phyloP scores from a whole-genome alignment of 2,113 vertebrate species.

The Paralichthys olivaceus region DNA sequence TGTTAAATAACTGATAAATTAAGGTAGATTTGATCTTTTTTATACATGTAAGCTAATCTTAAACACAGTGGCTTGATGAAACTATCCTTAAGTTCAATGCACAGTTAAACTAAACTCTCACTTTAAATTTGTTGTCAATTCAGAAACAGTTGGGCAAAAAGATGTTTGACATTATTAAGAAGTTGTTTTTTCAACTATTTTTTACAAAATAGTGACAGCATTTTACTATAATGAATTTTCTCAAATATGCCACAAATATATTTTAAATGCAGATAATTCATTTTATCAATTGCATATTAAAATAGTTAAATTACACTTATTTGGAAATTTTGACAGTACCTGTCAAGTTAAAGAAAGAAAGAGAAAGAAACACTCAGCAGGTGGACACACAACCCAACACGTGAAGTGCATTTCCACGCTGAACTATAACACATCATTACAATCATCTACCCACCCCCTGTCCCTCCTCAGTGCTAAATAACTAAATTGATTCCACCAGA shows the following conservation, averaged over 20 bases:
- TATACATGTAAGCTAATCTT: background rate
- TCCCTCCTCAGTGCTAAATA: slow-evolving; percentile 75
- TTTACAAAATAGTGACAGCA: background rate
- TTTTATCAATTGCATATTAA: background rate
- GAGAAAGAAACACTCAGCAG: slow-evolving; percentile 23
- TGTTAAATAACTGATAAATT: background rate
- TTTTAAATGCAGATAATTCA: no score
- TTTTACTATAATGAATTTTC: background rate
- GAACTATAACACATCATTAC: slow-evolving; percentile 66
- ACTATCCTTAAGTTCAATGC: background rate
- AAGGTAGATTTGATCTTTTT: background rate
- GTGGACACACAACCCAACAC: slow-evolving; percentile 34
- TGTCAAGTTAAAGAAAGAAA: slow-evolving; percentile 20
- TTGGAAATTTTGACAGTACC: slow-evolving; percentile 13
- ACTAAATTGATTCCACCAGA: slow-evolving; percentile 76
- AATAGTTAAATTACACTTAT: slow-evolving; percentile 14
- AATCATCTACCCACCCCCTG: slow-evolving; percentile 58
- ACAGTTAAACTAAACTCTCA: background rate
- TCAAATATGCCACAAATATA: no score
- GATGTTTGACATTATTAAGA: background rate
- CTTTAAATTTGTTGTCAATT: background rate
- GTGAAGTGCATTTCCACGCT: slow-evolving; percentile 47
- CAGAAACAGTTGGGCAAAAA: slow-evolving; percentile 6
- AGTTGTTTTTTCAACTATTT: background rate
- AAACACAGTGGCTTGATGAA: background rate